These are phyloP conservation scores for human (Homo sapiens) DNA, from an alignment of 2,113 vertebrate genomes.

Conservation along the genomic window GRCh38 chr5:130386001-130386500, in stretches of 20 bases:
- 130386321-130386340: not conserved
- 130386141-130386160: not conserved
- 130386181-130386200: not conserved
- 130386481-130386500: not conserved
- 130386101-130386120: not conserved
- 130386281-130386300: not conserved
- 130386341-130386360: not conserved
- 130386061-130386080: not conserved
- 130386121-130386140: not conserved
- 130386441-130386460: not conserved
- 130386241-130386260: not conserved
- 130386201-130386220: not conserved
- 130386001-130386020: not conserved
- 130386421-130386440: not conserved
- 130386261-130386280: not conserved
- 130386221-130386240: not conserved
- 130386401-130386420: not conserved
- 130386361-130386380: not conserved
- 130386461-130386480: not conserved
- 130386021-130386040: not conserved
- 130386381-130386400: not conserved
- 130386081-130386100: not conserved
- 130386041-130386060: not conserved
- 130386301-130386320: not conserved
- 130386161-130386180: not conserved